Conservation (phyloP, 2,888 invertebrate species). For the Caenorhabditis panamensis region DNA sequence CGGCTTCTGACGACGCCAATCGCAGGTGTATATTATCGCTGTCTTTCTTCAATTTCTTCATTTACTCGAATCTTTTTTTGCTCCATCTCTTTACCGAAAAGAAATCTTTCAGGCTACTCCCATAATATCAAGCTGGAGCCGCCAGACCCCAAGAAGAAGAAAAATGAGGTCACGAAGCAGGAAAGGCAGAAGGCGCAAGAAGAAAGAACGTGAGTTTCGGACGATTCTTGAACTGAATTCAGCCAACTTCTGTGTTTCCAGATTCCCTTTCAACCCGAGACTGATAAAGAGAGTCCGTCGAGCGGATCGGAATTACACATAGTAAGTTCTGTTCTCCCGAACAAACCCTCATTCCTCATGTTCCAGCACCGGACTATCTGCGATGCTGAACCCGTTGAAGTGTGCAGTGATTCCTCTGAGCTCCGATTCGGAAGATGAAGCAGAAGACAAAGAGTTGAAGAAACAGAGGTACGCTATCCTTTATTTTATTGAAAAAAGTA, state of each 20-base stretch:
- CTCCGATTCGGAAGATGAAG: conserved; percentile 2
- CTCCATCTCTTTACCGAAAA: too few species aligned
- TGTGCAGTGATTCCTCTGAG: neutral
- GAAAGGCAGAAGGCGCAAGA: neutral
- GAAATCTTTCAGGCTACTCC: conserved; percentile 2
- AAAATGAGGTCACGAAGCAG: neutral
- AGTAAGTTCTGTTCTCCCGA: conserved; percentile 1
- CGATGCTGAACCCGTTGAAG: conserved; percentile 9
- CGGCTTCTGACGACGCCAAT: too few species aligned
- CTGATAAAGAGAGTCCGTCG: conserved; percentile 5
- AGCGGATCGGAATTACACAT: conserved; percentile 2
- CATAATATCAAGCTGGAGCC: conserved; percentile 4
- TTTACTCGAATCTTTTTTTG: too few species aligned
- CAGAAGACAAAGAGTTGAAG: neutral
- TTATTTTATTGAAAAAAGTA: neutral
- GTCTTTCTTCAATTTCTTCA: too few species aligned
- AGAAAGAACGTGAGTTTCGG: neutral
- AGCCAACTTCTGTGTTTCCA: neutral
- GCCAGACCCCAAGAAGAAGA: neutral
- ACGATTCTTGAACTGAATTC: too few species aligned
- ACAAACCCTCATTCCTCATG: too few species aligned
- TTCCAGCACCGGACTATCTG: conserved; percentile 31
- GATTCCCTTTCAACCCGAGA: neutral
- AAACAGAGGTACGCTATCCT: neutral
- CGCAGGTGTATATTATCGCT: too few species aligned